Percentiles rank a stretch among this genome's conserved stretches.
Conservation (phyloP, 2,797 vertebrate genomes). For the Esox masquinongy region DNA sequence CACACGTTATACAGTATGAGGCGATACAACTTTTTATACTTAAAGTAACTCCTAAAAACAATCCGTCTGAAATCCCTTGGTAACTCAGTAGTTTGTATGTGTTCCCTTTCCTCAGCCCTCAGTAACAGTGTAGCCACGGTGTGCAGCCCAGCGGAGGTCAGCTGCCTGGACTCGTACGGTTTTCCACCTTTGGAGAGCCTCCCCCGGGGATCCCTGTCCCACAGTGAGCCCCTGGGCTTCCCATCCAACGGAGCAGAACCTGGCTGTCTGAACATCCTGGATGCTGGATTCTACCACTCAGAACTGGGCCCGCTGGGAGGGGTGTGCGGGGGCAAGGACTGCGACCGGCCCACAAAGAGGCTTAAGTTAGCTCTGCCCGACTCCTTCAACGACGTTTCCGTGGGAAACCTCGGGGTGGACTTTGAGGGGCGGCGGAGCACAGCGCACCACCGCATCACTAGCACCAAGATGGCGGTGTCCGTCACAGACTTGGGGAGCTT, state of each 20-base stretch:
- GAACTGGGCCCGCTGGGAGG: conserved; percentile 83
- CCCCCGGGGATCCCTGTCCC: conserved; percentile 84
- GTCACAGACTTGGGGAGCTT: conserved; percentile 96
- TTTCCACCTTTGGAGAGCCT: conserved; percentile 88
- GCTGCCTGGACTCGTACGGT: conserved; percentile 86
- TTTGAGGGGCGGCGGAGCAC: conserved; percentile 88
- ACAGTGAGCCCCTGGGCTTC: conserved; percentile 88
- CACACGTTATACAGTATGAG: background rate
- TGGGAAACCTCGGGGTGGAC: conserved; percentile 91
- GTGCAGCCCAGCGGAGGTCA: conserved; percentile 85
- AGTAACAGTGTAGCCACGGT: conserved; percentile 90
- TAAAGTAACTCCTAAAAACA: background rate
- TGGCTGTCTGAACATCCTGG: conserved; percentile 94
- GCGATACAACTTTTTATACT: background rate
- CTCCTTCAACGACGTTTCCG: conserved; percentile 90
- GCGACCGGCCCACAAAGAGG: conserved; percentile 91
- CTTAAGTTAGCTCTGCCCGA: conserved; percentile 94
- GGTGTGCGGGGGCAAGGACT: conserved; percentile 86
- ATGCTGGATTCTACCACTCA: conserved; percentile 93
- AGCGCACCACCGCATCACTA: conserved; percentile 83
- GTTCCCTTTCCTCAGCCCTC: conserved; percentile 75
- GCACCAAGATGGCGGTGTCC: conserved; percentile 97
- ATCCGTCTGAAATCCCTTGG: background rate
- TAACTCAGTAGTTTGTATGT: background rate
- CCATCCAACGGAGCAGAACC: conserved; percentile 85